These are phyloP conservation scores for Drosophila ficusphila DNA, from an alignment of 1,140 invertebrate species.

Conservation along the genomic window DNA sequence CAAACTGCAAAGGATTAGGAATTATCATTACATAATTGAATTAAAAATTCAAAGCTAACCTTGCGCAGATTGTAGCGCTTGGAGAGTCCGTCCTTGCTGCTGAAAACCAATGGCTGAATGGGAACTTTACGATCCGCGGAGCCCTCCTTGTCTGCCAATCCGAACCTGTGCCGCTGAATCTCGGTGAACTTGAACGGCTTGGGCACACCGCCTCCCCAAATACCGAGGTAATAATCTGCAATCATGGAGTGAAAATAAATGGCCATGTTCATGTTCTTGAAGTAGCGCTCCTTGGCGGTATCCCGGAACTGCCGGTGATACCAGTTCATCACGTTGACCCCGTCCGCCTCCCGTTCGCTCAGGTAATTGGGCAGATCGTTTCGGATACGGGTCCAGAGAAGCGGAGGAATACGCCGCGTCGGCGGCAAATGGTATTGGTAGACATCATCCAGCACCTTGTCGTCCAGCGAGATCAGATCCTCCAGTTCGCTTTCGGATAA, in stretches of 20 bases:
- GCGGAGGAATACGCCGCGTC: constrained; percentile 95
- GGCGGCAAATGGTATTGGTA: constrained; percentile 99
- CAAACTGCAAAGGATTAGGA: constrained; percentile 87
- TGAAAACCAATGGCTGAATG: constrained; percentile 96
- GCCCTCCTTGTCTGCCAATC: constrained; percentile 95
- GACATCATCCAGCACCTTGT: constrained; percentile 97
- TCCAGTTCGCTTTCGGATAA: constrained; percentile 97
- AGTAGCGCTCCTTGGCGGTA: constrained; percentile 96
- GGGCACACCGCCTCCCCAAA: constrained; percentile 96
- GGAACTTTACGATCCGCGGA: constrained; percentile 98
- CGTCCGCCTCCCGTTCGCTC: constrained; percentile 97
- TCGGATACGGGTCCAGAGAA: constrained; percentile 97
- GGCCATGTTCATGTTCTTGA: constrained; percentile 98
- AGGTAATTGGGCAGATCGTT: constrained; percentile 98
- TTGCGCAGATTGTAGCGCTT: constrained; percentile 95
- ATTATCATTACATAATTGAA: not conserved
- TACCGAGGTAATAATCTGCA: constrained; percentile 98
- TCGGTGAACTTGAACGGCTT: constrained; percentile 99
- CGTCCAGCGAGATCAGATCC: constrained; percentile 97
- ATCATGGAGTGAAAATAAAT: constrained; percentile 98
- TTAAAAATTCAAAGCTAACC: constrained; percentile 83
- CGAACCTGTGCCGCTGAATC: constrained; percentile 92
- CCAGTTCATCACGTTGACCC: constrained; percentile 98
- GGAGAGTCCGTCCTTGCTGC: constrained; percentile 92
- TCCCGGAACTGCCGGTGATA: constrained; percentile 98